phyloP scores from a whole-genome alignment of 2,888 invertebrate species.

The Epinotia ramella region DNA sequence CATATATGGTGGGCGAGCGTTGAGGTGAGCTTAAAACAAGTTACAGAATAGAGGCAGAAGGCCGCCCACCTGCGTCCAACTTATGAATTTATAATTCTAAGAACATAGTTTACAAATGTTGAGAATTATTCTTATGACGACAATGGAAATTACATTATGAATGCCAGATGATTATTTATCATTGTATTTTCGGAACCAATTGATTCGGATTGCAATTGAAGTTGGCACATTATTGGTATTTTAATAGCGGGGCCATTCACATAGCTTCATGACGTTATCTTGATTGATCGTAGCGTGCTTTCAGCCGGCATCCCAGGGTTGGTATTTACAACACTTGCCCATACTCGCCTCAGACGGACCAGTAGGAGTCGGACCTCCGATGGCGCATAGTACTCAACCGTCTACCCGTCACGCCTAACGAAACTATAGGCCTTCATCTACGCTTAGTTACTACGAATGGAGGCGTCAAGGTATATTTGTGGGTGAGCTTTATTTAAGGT shows the following conservation, averaged over 20 bases:
- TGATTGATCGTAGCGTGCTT: constrained; percentile 73
- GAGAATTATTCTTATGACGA: constrained; percentile 37
- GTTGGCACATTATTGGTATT: constrained; percentile 77
- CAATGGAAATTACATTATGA: constrained; percentile 49
- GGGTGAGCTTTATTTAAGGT: too few species aligned
- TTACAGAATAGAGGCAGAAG: too few species aligned
- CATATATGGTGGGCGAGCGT: too few species aligned
- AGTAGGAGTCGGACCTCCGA: neutral
- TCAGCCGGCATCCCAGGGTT: constrained; percentile 59
- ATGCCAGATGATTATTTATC: constrained; percentile 51
- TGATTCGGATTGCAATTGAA: constrained; percentile 67
- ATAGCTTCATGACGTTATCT: constrained; percentile 76
- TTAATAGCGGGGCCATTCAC: constrained; percentile 76
- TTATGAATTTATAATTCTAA: neutral
- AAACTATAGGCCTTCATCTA: too few species aligned
- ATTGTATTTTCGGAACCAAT: constrained; percentile 64
- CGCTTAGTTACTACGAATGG: too few species aligned
- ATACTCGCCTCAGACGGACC: neutral
- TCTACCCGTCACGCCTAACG: too few species aligned
- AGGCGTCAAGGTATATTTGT: too few species aligned
- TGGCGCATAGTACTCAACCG: neutral
- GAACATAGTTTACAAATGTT: neutral
- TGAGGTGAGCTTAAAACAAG: too few species aligned
- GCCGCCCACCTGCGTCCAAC: too few species aligned
- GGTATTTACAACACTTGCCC: neutral